Percentiles rank a stretch among this genome's conserved stretches.
Conservation (phyloP, 2,888 invertebrate species). For the Ptilodon capucinus region DNA sequence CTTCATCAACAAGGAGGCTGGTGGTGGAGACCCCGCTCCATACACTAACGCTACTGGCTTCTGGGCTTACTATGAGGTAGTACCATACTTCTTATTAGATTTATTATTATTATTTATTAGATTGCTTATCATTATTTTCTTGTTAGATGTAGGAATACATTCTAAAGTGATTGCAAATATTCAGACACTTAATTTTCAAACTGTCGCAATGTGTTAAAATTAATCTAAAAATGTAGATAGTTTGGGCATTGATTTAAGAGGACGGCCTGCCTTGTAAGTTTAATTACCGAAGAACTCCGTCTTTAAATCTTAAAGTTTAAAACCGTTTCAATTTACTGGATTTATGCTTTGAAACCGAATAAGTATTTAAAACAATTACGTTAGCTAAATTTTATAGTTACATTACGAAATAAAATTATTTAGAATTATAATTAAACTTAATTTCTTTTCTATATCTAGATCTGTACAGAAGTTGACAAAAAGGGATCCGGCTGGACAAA, state of each 20-base stretch:
- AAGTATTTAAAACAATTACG: too few species aligned
- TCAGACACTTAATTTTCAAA: background rate
- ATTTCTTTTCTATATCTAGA: constrained; percentile 78
- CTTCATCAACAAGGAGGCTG: constrained; percentile 95
- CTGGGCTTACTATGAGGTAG: constrained; percentile 92
- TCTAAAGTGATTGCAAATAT: background rate
- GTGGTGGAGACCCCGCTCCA: constrained; percentile 92
- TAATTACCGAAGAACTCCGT: background rate
- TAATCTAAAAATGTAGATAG: background rate
- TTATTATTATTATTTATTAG: too few species aligned
- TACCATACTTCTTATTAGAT: too few species aligned
- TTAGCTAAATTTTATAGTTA: too few species aligned
- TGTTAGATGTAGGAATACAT: too few species aligned
- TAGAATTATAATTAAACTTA: too few species aligned
- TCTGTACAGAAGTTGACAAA: constrained; percentile 89
- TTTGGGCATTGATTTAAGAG: background rate
- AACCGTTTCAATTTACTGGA: background rate
- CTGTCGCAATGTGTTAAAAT: background rate
- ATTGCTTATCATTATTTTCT: too few species aligned
- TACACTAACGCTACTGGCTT: constrained; percentile 94
- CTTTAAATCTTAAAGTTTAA: background rate
- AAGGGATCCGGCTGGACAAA: constrained; percentile 90
- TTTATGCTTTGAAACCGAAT: background rate
- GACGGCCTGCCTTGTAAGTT: background rate
- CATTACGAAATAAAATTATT: too few species aligned